Conservation (phyloP, 2,888 invertebrate genomes). For the Tipula lateralis region DNA sequence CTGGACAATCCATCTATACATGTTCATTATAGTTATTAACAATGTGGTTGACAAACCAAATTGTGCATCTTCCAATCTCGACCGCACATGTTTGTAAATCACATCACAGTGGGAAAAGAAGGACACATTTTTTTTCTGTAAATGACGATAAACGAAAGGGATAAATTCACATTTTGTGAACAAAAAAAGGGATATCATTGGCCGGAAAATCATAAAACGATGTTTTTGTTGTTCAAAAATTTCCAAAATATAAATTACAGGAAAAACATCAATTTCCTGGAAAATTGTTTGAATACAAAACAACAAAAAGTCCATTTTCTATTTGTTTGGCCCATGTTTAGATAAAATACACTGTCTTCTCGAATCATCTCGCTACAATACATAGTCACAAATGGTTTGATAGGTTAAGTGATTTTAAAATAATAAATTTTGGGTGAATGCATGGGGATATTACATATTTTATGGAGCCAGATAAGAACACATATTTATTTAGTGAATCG, state of each 20-base stretch:
- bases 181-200: conserved; percentile 9
- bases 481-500: background rate
- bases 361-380: background rate
- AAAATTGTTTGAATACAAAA: conserved; percentile 24
- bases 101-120: background rate
- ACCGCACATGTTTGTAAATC: background rate
- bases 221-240: background rate
- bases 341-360: too few relatives aligned
- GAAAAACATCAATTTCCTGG: conserved; percentile 19
- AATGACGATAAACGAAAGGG: conserved; percentile 11
- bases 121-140: background rate
- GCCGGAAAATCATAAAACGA: background rate
- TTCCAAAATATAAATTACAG: background rate
- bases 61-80: background rate
- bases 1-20: background rate
- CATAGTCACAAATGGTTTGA: background rate
- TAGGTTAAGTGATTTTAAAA: background rate
- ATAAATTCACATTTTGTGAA: background rate
- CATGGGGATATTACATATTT: background rate
- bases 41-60: background rate
- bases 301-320: conserved; percentile 14
- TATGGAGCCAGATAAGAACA: background rate
- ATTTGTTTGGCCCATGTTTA: background rate
- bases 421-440: background rate
- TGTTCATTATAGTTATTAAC: background rate